Percentiles rank a stretch among this genome's conserved stretches.
phyloP scores from a whole-genome alignment of 2,113 vertebrate species.

The Aegypius monachus region DNA sequence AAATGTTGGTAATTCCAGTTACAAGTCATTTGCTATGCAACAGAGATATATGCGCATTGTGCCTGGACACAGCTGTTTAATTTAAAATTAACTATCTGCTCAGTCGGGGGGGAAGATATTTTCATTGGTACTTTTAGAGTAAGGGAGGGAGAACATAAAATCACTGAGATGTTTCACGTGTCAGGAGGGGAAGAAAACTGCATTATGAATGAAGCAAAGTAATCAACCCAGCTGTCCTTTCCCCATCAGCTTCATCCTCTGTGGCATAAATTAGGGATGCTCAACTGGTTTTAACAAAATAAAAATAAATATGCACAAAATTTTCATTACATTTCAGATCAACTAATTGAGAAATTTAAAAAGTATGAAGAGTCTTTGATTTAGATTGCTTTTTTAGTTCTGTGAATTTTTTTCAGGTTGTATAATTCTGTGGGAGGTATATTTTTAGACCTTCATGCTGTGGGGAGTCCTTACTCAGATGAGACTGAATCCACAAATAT shows the following conservation, averaged over 20 bases:
- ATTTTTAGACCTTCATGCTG: not conserved
- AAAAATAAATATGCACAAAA: not conserved
- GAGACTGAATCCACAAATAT: not conserved
- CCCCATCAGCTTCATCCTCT: not conserved
- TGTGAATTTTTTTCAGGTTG: not conserved
- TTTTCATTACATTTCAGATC: not conserved
- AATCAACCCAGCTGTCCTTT: not conserved
- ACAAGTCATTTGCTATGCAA: not conserved
- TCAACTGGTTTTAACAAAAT: not conserved
- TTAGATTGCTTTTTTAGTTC: not conserved
- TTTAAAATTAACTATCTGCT: conserved; percentile 32
- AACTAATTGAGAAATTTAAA: not conserved
- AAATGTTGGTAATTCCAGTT: not conserved
- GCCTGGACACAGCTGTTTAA: not conserved
- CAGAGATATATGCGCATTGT: not conserved
- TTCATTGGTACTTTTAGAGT: not conserved
- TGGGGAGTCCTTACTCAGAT: not conserved
- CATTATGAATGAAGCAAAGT: not conserved
- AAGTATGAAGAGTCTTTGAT: not conserved
- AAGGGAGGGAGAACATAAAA: not conserved
- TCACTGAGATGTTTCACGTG: not conserved
- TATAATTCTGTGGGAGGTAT: not conserved
- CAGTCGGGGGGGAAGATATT: not conserved
- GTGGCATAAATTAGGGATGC: not conserved
- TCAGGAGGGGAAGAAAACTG: not conserved